phyloP scores from a whole-genome alignment of 2,797 vertebrate species.

The Balearica regulorum region DNA sequence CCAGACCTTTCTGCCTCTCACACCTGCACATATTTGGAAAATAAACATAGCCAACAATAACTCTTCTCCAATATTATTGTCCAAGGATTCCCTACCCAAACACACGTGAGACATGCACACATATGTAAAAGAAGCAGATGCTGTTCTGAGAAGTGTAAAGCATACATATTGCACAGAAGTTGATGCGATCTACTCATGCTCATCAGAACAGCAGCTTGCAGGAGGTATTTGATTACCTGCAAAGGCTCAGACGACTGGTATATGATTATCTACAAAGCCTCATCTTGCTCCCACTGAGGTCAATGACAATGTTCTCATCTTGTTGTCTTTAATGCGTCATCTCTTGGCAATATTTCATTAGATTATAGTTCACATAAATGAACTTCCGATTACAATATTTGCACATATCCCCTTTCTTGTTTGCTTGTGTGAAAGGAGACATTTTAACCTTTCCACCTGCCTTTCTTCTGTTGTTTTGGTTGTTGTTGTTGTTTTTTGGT shows the following conservation, averaged over 20 bases:
- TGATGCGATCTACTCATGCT: background rate
- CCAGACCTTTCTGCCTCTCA: background rate
- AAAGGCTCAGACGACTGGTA: background rate
- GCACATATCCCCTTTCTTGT: background rate
- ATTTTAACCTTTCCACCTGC: background rate
- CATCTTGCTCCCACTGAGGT: background rate
- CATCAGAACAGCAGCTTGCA: background rate
- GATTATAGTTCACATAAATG: background rate
- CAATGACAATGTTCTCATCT: background rate
- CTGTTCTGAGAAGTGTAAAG: background rate
- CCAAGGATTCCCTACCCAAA: background rate
- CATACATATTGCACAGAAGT: background rate
- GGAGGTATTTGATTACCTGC: background rate
- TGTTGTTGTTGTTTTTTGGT: no score
- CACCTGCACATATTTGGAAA: background rate
- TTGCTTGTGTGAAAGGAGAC: background rate
- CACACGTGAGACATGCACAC: background rate
- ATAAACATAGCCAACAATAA: background rate
- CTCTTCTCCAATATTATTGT: background rate
- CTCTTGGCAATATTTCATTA: background rate
- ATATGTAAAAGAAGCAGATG: background rate
- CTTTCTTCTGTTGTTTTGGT: background rate
- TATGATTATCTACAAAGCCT: background rate
- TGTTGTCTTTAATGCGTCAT: background rate
- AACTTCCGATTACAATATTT: background rate